Conservation (phyloP, 2,888 invertebrate genomes). For the Mechanitis mazaeus region DNA sequence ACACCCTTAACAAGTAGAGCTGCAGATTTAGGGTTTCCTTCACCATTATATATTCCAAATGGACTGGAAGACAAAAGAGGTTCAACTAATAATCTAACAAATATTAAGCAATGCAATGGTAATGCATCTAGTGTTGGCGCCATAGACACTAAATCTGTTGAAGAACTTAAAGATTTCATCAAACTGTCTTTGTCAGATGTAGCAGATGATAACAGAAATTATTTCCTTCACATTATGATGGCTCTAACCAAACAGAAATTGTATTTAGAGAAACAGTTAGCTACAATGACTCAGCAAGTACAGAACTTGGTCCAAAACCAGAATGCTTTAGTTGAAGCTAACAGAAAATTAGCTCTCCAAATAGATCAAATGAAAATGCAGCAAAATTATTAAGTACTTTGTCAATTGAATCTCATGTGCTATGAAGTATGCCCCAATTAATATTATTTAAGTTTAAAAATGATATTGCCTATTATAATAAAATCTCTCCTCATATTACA, state of each 20-base stretch:
- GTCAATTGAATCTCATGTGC: slow-evolving; percentile 7
- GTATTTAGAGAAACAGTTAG: slow-evolving; percentile 63
- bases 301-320: slow-evolving; percentile 55
- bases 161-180: slow-evolving; percentile 66
- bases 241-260: slow-evolving; percentile 67
- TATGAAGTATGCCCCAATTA: slow-evolving; percentile 2
- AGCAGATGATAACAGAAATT: slow-evolving; percentile 62
- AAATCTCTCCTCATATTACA: slow-evolving; percentile 5
- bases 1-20: slow-evolving; percentile 53
- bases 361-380: slow-evolving; percentile 62
- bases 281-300: slow-evolving; percentile 53
- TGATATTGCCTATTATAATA: slow-evolving; percentile 8
- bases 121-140: slow-evolving; percentile 14
- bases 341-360: slow-evolving; percentile 66
- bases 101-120: slow-evolving; percentile 37
- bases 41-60: slow-evolving; percentile 49
- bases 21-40: slow-evolving; percentile 48
- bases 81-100: slow-evolving; percentile 40
- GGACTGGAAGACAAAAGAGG: slow-evolving; percentile 46
- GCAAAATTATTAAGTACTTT: slow-evolving; percentile 32
- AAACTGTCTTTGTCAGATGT: slow-evolving; percentile 58
- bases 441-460: slow-evolving; percentile 5
- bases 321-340: slow-evolving; percentile 65
- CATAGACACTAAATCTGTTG: slow-evolving; percentile 45
- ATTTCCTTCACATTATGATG: slow-evolving; percentile 70